phyloP scores from a whole-genome alignment of 2,888 invertebrate species.

The Eledona agricola region DNA sequence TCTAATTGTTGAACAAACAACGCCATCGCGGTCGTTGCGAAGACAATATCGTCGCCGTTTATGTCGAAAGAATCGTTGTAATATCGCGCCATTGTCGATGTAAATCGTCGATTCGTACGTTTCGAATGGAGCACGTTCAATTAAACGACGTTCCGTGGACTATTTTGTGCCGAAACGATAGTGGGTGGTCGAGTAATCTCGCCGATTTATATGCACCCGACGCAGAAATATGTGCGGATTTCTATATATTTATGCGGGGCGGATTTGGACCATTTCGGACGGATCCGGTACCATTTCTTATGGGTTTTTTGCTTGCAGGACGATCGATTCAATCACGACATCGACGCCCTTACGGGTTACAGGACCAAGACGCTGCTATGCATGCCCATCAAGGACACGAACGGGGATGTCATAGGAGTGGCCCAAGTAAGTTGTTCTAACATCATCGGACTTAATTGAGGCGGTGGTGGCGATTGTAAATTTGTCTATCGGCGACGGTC shows the following conservation, averaged over 20 bases:
- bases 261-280: slow-evolving; percentile 21
- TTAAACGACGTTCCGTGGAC: slow-evolving; percentile 13
- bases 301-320: slow-evolving; percentile 67
- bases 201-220: slow-evolving; percentile 9
- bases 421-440: slow-evolving; percentile 76
- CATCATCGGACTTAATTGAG: not conserved
- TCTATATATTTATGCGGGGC: slow-evolving; percentile 1
- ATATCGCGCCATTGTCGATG: slow-evolving; percentile 29
- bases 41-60: slow-evolving; percentile 24
- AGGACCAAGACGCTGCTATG: slow-evolving; percentile 91
- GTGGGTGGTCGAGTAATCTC: slow-evolving; percentile 15
- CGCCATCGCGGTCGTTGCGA: slow-evolving; percentile 12
- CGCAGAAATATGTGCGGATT: slow-evolving; percentile 4
- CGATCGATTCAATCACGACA: slow-evolving; percentile 90
- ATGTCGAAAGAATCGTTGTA: slow-evolving; percentile 29
- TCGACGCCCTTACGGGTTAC: slow-evolving; percentile 93
- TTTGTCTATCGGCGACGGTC: not conserved
- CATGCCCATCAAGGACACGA: slow-evolving; percentile 95
- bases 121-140: slow-evolving; percentile 32
- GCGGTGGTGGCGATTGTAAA: not conserved
- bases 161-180: slow-evolving; percentile 5
- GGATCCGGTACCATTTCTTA: too few species aligned
- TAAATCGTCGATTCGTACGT: slow-evolving; percentile 36
- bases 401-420: slow-evolving; percentile 95
- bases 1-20: slow-evolving; percentile 14